Conservation (phyloP, 64 coral and sea anemone genomes). For the Pocillopora damicornis region DNA sequence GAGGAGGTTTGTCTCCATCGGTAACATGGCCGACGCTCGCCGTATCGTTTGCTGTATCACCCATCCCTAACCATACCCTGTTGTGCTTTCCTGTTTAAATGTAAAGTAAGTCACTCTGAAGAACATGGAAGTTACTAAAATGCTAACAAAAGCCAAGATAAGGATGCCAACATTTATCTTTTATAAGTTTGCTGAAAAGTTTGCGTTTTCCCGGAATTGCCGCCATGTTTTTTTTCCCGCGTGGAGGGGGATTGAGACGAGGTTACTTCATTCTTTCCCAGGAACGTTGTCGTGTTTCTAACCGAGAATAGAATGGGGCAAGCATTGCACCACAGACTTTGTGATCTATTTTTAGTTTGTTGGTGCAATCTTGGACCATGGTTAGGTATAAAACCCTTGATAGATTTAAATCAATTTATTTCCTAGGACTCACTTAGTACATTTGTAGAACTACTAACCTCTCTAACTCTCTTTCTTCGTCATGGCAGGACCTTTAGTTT, state of each 20-base stretch:
- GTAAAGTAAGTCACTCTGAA: not conserved
- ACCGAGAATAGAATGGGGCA: not conserved
- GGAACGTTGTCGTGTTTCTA: not conserved
- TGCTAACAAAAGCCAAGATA: not conserved
- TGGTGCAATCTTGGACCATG: not conserved
- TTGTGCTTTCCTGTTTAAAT: not conserved
- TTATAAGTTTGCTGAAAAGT: no score
- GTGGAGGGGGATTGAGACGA: slow-evolving; percentile 1
- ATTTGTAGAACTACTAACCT: not conserved
- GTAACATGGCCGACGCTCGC: not conserved
- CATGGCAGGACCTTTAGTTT: slow-evolving; percentile 9
- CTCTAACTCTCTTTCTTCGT: not conserved
- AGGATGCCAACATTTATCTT: no score
- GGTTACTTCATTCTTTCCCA: not conserved
- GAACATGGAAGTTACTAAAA: not conserved
- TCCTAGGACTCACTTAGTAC: no score
- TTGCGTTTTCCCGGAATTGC: not conserved
- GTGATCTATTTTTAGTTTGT: not conserved
- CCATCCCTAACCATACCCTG: not conserved
- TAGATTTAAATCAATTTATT: not conserved
- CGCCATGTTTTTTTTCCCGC: not conserved
- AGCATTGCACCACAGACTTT: slow-evolving; percentile 24
- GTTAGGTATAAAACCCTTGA: not conserved
- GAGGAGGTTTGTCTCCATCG: not conserved
- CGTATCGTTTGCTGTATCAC: not conserved